Base-by-base conservation (phyloP, 2,888 invertebrate species). In the Conomelus anceps region DNA sequence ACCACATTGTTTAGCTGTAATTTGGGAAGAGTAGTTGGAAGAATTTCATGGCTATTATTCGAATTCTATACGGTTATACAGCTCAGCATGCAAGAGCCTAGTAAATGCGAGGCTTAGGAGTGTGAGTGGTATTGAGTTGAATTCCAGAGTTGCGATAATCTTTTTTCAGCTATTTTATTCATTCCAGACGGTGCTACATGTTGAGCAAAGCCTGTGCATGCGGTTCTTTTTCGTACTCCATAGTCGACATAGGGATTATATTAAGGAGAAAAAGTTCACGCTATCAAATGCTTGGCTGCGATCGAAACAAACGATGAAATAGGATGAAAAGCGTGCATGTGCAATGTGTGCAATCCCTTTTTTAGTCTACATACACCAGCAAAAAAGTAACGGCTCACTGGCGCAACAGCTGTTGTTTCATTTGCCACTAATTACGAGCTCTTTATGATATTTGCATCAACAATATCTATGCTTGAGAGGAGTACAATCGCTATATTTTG, bases 361-460 rank as follows among this genome's bases (percentile, higher is more conserved):
- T 63, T n/a, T n/a, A 63, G 63, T n/a, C n/a, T n/a, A 3, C 63
- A 6, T n/a, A 63, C 63, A n/a, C 1, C n/a, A 9, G 13, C 63
- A 63, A 63, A 34, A 63, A 63, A 63, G 63, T 34, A 17, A 34
- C 34, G 34, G 34, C 34, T 34, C 34, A 87, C 26, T 85, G 84
- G 86, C 41, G 84, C 86, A 23, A 87, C 88, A 90, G 89, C 89
- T 89, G 89, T 84, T 87, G 22, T 22, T 90, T 84, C 34, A 88
- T 84, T 88, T 84, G 24, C 34, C 89, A 41, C 87, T 20, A 9
- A 85, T 41, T 87, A 87, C 22, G 34, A 84, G 85, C 85, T 63
- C 88, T 87, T 88, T 88, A 87, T 89, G 89, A 89, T 89, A 89
- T 89, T 90, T 90, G 88, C 88, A 88, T 89, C 86, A 29, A 11